Evolutionary conservation across 2,888 invertebrate species (phyloP).

Genomic region (Nomada ruficornis): DNA sequence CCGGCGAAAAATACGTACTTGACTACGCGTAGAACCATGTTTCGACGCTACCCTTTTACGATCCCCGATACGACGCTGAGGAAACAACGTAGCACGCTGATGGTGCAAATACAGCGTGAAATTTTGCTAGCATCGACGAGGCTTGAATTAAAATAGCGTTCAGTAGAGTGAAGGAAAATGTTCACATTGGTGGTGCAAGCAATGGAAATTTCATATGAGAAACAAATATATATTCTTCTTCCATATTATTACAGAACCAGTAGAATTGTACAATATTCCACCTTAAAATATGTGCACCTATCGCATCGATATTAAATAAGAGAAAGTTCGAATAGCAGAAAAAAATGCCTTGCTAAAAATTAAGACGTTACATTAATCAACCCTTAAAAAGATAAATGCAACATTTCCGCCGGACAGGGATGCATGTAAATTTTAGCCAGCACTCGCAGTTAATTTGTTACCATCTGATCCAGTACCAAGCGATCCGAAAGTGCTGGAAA

Average conservation of each 20-base stretch:
- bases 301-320: too few species aligned
- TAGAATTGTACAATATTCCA: neutral
- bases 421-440: too few species aligned
- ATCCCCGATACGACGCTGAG: neutral
- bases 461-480: neutral
- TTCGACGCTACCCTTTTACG: conserved; percentile 22
- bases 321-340: too few species aligned
- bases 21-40: conserved; percentile 20
- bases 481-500: neutral
- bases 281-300: too few species aligned
- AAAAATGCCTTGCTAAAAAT: too few species aligned
- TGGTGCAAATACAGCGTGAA: conserved; percentile 16
- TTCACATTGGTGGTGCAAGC: neutral
- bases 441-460: too few species aligned
- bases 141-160: conserved; percentile 9
- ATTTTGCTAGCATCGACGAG: conserved; percentile 10
- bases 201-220: neutral
- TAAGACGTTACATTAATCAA: too few species aligned
- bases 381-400: neutral
- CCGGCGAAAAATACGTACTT: conserved; percentile 43
- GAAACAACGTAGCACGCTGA: conserved; percentile 10
- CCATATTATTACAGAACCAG: neutral
- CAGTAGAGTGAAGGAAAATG: neutral
- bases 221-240: too few species aligned
- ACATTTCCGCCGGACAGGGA: too few species aligned